A percentile compares a stretch with the other conserved stretches of the same genome.
Evolutionary conservation across 2,113 vertebrate genomes (phyloP).

Genomic region (Ochotona princeps): DNA sequence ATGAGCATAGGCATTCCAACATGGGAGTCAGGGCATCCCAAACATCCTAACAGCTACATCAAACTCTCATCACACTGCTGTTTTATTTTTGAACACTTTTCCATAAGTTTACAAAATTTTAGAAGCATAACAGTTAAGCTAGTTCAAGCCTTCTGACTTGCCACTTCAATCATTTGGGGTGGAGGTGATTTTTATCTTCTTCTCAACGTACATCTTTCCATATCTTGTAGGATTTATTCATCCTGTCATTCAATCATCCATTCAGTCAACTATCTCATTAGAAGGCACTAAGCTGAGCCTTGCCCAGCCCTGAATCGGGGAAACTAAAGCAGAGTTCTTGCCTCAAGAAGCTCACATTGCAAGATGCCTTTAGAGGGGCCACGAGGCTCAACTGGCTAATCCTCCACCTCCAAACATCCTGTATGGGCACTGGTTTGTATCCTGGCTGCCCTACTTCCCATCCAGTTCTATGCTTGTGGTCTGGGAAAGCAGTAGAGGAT

Average conservation of each 20-base stretch:
- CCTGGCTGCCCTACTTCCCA: no score
- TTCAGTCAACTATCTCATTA: neutral
- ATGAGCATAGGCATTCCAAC: no score
- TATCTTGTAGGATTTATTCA: neutral
- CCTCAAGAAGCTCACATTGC: neutral
- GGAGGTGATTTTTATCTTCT: neutral
- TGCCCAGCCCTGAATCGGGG: neutral
- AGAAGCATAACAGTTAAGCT: slow-evolving; percentile 56
- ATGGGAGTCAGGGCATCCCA: no score
- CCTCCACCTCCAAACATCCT: no score
- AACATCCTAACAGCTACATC: no score
- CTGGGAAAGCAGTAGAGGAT: no score
- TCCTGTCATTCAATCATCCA: neutral
- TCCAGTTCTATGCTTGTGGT: no score
- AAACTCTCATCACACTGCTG: neutral
- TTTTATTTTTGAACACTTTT: slow-evolving; percentile 65
- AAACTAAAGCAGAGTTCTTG: slow-evolving; percentile 1
- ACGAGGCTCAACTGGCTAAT: no score
- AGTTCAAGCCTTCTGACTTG: neutral
- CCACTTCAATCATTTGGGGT: neutral
- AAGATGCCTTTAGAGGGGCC: neutral
- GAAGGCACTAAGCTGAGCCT: neutral
- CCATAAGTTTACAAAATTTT: slow-evolving; percentile 72
- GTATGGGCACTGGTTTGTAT: no score
- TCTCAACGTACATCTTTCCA: neutral